A percentile compares a stretch with the other conserved stretches of the same genome.
Conservation (phyloP, 2,113 vertebrate genomes). For the Rousettus leschenaultii region DNA sequence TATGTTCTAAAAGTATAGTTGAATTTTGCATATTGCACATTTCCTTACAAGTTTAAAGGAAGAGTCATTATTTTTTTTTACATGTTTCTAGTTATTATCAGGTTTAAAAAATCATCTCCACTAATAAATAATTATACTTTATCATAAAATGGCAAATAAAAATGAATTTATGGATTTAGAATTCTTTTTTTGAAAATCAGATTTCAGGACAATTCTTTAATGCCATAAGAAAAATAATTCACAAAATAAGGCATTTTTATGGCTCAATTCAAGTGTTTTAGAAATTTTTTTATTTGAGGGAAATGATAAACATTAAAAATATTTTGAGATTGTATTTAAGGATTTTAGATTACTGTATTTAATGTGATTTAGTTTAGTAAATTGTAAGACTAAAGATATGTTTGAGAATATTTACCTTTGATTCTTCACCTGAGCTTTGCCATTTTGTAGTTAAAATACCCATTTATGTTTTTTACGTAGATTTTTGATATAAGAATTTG, state of each 20-base stretch:
- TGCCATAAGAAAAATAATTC: not conserved
- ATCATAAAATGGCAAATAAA: not conserved
- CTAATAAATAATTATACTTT: not conserved
- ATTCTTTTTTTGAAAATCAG: not conserved
- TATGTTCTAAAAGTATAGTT: not conserved
- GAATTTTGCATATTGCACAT: not conserved
- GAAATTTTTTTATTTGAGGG: not conserved
- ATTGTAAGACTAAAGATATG: conserved; percentile 1
- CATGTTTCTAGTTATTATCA: not conserved
- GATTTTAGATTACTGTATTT: not conserved
- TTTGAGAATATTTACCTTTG: not conserved
- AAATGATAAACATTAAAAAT: not conserved
- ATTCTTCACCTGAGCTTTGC: not conserved
- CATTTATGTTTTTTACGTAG: not conserved
- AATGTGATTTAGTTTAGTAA: not conserved
- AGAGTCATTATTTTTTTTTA: not conserved
- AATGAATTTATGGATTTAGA: not conserved
- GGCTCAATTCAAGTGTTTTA: not conserved
- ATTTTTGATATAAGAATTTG: conserved; percentile 41
- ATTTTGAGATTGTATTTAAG: not conserved
- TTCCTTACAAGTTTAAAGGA: not conserved
- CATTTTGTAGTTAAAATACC: not conserved
- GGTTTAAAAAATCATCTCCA: not conserved
- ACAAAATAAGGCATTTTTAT: not conserved
- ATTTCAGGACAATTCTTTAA: not conserved